phyloP scores from a whole-genome alignment of 2,888 invertebrate genomes.

The Eilema sororculum region DNA sequence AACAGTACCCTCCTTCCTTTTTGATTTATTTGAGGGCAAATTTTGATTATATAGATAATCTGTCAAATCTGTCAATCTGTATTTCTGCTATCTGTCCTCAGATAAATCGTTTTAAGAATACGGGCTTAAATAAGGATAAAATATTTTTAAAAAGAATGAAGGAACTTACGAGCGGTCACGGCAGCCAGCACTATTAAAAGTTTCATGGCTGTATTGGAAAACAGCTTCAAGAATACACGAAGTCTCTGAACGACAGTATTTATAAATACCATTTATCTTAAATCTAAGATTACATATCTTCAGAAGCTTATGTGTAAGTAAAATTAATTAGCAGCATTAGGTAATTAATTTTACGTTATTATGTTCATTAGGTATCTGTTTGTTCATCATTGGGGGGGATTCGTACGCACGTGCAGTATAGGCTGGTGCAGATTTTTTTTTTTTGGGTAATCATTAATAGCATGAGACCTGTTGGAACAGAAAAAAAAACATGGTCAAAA shows the following conservation, averaged over 20 bases:
- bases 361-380: not conserved
- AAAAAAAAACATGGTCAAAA: too few relatives aligned
- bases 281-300: too few relatives aligned
- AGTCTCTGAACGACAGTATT: not conserved
- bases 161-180: slow-evolving; percentile 44
- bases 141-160: too few relatives aligned
- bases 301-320: not conserved
- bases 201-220: slow-evolving; percentile 48
- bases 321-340: not conserved
- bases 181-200: slow-evolving; percentile 51
- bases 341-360: not conserved
- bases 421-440: not conserved
- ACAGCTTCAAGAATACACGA: not conserved
- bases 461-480: too few relatives aligned
- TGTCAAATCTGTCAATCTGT: too few relatives aligned
- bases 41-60: too few relatives aligned
- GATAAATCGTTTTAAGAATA: too few relatives aligned
- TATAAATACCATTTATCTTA: slow-evolving; percentile 11
- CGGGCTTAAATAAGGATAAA: too few relatives aligned
- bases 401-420: not conserved
- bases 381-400: not conserved
- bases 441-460: too few relatives aligned
- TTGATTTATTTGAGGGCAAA: too few relatives aligned
- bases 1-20: too few relatives aligned
- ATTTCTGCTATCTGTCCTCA: too few relatives aligned